Evolutionary conservation across 2,113 vertebrate genomes (phyloP).

Genomic region (Parotia lawesii): DNA sequence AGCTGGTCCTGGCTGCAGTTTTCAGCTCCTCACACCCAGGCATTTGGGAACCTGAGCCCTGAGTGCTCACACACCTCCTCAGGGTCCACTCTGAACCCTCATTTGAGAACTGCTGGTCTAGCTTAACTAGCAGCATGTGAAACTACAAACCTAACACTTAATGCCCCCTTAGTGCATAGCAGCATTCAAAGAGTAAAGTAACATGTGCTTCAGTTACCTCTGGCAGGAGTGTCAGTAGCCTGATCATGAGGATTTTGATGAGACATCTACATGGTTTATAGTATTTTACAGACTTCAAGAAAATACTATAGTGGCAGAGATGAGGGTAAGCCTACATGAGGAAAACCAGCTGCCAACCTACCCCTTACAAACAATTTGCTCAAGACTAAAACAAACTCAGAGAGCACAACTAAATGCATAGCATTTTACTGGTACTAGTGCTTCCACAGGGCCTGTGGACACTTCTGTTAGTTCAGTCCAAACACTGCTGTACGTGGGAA

Average conservation of each 20-base stretch:
- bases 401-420: constrained; percentile 71
- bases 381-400: constrained; percentile 59
- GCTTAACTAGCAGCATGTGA: constrained; percentile 43
- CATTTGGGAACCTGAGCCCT: neutral
- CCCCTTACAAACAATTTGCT: constrained; percentile 40
- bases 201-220: constrained; percentile 45
- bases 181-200: constrained; percentile 50
- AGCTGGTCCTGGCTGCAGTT: neutral
- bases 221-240: constrained; percentile 41
- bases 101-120: constrained; percentile 58
- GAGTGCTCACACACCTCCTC: neutral
- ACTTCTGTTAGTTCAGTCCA: constrained; percentile 66
- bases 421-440: constrained; percentile 68
- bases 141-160: constrained; percentile 28
- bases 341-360: constrained; percentile 45
- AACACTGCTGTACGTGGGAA: constrained; percentile 50
- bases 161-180: constrained; percentile 59
- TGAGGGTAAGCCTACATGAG: constrained; percentile 32
- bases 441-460: constrained; percentile 67
- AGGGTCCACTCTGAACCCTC: neutral
- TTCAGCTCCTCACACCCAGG: neutral
- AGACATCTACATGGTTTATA: neutral
- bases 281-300: constrained; percentile 29
- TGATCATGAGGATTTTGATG: neutral
- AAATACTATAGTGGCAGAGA: constrained; percentile 44